Base-by-base conservation (phyloP, 2,113 vertebrate species). In the Tangachromis dhanisi region DNA sequence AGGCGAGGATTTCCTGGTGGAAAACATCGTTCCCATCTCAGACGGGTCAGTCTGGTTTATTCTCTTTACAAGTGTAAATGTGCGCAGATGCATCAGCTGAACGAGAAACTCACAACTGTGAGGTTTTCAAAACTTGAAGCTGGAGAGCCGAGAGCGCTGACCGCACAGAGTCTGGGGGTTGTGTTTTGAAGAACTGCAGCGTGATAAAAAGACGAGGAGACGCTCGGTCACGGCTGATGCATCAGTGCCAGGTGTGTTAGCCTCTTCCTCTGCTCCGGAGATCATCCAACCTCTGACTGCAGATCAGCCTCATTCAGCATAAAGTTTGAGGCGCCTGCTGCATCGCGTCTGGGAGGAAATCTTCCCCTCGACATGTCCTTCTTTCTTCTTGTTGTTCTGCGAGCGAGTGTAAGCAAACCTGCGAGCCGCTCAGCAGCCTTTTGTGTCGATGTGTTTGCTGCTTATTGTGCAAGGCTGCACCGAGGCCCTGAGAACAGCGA, bases 381-480 rank as follows among this genome's bases (percentile, higher is more conserved):
- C 80, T 29, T 80, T 73, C 45, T 51, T 49, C 71, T 13, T 35
- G 8, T 80, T 51, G 33, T 76, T 26, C 40, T 24, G 21, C 42
- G 80, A 61, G 80, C 42, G 73, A 47, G 38, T 38, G 59, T 88
- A 80, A 85, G 54, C 59, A 61, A 91, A 63, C 26, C 71, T 78
- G 45, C 47, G 8, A 85, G 40, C 84, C 21, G 13, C 54, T 59
- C 45, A 1, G 59, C 10, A 79, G 81, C 33, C 47, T 83, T 87
- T 83, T 88, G 83, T 88, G 89, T 86, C 73, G 61, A 35, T 80
- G 66, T 92, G 89, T 91, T 86, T 85, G 81, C 68, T 91, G 87
- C 87, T 91, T 90, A 80, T 92, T 89, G 88, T 92, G 90, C 88
- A 84, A 87, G 85, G 86, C 86, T 91, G 85, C 45, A 17, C 81